Evolutionary conservation across 92 coral and sea anemone genomes (phyloP), one percentile per base, ranked within the genome.

Genomic region (Chrysogorgia sp.): DNA sequence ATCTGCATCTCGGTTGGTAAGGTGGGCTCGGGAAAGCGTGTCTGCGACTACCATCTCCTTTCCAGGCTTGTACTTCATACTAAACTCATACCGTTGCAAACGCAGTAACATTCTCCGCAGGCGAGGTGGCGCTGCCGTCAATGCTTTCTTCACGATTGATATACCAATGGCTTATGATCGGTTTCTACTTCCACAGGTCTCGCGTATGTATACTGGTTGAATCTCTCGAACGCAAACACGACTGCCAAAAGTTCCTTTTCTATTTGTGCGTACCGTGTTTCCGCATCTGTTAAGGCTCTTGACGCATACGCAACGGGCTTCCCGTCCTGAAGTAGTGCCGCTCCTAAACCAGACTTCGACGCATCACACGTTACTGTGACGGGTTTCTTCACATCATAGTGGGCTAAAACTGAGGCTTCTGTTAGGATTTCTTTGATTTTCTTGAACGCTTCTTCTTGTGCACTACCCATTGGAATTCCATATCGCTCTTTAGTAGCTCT

Each of bases 271-370:
- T 43, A 40, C 22, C 58, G 40, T 0, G 22, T 40, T 43, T 40
- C 75, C 21, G 57, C 56, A 19, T 40, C 75, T 23, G 33, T 20
- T 19, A 33, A 7, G 1, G 56, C 25, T 22, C 75, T 31, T 19
- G 83, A 84, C 10, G 85, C 76, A 37, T 83, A 83, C 20, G 84
- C 77, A 15, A 80, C 50, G 2, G 77, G 84, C 59, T 67, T 79
- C 55, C 50, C 24, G 3, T 70, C 76, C 24, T 70, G 76, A 12
- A 70, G 33, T 34, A 70, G 29, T 22, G 47, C 40, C 22, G 76
- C 76, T 23, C 76, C 76, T n/a, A 70, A 21, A 10, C 60, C 76
- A 43, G 76, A 70, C 25, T 70, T 25, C 7, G 76, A 70, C 0
- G 76, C 76, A 29, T 70, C 61, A 28, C 76, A 70, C 1, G 76